phyloP scores from a whole-genome alignment of 2,888 invertebrate species.

The Trachelus iudaicus region DNA sequence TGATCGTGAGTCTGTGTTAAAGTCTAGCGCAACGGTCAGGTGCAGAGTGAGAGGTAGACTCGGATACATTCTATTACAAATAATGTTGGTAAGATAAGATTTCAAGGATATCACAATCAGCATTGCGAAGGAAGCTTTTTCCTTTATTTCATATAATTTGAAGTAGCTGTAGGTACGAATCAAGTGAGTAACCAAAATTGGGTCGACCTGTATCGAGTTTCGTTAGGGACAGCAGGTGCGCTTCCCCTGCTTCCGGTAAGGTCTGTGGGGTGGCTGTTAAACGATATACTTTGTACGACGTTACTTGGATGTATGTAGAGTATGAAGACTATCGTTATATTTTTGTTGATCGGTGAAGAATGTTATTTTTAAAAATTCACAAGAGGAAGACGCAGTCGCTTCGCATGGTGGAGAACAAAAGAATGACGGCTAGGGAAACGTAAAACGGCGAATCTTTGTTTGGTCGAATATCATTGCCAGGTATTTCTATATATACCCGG shows the following conservation, averaged over 20 bases:
- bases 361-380: not conserved
- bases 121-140: not conserved
- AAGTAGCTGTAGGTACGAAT: not conserved
- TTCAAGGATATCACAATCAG: not conserved
- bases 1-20: not conserved
- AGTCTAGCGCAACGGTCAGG: not conserved
- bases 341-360: not conserved
- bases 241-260: constrained; percentile 28
- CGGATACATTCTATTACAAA: not conserved
- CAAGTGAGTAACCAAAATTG: not conserved
- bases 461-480: not conserved
- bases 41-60: not conserved
- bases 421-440: not conserved
- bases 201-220: constrained; percentile 24
- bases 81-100: not conserved
- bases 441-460: not conserved
- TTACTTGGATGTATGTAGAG: not conserved
- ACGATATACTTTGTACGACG: not conserved
- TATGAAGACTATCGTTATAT: not conserved
- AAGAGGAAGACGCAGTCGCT: not conserved
- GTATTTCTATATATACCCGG: constrained; percentile 29
- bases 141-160: not conserved
- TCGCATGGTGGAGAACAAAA: not conserved
- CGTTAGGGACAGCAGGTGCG: constrained; percentile 28
- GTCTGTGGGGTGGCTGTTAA: not conserved